phyloP scores from a whole-genome alignment of 2,113 vertebrate genomes.

The Protobothrops flavoviridis region DNA sequence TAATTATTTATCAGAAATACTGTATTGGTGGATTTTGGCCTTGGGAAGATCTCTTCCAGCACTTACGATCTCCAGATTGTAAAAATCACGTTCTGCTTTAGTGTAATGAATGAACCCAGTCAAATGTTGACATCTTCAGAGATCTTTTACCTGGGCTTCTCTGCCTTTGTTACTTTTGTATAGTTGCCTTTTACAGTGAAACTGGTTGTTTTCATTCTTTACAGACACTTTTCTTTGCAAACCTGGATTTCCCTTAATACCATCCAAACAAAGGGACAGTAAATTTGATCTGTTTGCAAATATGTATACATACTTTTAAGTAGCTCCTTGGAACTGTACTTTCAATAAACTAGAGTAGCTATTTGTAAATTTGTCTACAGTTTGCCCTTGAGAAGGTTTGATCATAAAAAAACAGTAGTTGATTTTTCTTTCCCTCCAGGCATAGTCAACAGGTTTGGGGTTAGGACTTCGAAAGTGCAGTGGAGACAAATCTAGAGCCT shows the following conservation, averaged over 20 bases:
- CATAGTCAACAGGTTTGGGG: neutral
- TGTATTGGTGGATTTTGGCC: neutral
- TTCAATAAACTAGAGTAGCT: neutral
- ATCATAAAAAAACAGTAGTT: neutral
- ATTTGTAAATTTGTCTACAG: neutral
- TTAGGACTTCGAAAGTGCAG: neutral
- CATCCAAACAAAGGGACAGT: neutral
- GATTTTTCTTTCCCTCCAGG: neutral
- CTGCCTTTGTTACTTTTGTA: neutral
- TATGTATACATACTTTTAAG: neutral
- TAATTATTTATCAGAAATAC: neutral
- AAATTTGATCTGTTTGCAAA: neutral
- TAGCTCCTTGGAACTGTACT: neutral
- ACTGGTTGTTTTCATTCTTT: neutral
- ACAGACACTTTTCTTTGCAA: neutral
- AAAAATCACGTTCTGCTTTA: neutral
- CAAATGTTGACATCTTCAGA: neutral
- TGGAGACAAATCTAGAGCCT: neutral
- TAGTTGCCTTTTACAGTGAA: neutral
- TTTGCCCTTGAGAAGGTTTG: neutral
- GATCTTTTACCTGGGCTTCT: neutral
- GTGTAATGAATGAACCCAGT: neutral
- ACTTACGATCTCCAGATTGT: neutral
- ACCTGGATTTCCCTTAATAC: neutral
- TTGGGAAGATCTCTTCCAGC: neutral